These are phyloP conservation scores for Channa striata DNA, from an alignment of 2,797 vertebrate genomes.

Conservation along the genomic window DNA sequence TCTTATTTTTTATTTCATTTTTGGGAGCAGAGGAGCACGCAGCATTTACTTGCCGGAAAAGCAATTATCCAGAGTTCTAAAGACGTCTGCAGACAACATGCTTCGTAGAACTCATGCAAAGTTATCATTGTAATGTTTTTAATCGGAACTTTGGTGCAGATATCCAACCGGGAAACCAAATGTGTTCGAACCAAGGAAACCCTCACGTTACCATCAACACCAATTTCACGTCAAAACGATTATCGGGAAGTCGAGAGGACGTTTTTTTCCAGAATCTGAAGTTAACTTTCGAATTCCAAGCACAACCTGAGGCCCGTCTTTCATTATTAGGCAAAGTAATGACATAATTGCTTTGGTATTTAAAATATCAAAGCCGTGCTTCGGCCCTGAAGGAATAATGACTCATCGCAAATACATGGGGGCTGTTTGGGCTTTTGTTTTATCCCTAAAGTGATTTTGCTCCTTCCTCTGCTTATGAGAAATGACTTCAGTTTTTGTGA, in stretches of 20 bases:
- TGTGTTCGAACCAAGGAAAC: neutral
- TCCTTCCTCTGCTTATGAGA: conserved; percentile 25
- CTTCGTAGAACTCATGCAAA: conserved; percentile 31
- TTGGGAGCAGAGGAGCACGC: conserved; percentile 41
- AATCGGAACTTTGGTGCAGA: conserved; percentile 11
- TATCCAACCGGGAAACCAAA: neutral
- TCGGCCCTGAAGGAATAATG: conserved; percentile 28
- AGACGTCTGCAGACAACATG: conserved; percentile 43
- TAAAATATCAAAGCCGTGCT: conserved; percentile 43
- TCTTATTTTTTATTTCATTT: conserved; percentile 53
- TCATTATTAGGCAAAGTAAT: conserved; percentile 41
- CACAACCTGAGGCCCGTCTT: conserved; percentile 33
- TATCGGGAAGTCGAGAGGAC: too few relatives aligned
- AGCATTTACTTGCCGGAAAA: conserved; percentile 50
- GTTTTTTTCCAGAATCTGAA: conserved; percentile 19
- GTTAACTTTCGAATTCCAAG: conserved; percentile 34
- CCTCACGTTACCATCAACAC: too few relatives aligned
- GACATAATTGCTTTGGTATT: conserved; percentile 59
- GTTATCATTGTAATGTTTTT: conserved; percentile 17
- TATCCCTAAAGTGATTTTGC: conserved; percentile 22
- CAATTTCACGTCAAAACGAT: too few relatives aligned
- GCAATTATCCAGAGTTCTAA: conserved; percentile 58
- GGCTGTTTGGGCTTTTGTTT: conserved; percentile 28
- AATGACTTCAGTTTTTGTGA: conserved; percentile 35
- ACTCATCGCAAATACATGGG: conserved; percentile 35